Evolutionary conservation across 2,797 vertebrate species (phyloP), one percentile per base, ranked within the genome.

Genomic region (Pseudomugil gertrudae): DNA sequence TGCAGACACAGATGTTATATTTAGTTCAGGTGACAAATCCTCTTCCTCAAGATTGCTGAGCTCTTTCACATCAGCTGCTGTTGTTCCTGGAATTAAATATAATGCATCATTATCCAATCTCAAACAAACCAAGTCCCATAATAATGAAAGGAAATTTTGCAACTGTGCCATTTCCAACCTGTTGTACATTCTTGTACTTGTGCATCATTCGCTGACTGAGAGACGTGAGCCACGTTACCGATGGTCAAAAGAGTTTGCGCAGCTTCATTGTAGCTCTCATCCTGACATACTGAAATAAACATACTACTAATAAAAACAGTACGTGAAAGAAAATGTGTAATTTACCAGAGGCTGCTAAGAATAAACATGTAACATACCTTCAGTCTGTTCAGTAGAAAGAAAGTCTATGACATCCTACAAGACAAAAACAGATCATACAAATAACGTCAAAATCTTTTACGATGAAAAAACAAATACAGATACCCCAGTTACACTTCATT

Each of bases 211-310:
- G 63, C 33, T 8, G 73, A 61, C 54, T 81, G 87, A 48, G 84
- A 60, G 14, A 87, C 83, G 55, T 95, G 92, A 74, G 84, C 78
- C 29, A 93, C 81, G 82, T 93, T 94, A 75, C 96, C 90, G 55
- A 98, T 97, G 70, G 97, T 94, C 84, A 98, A 89, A 71, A 99
- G 93, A 24, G 96, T 95, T 84, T 96, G 94, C 61, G 97, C 97
- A 29, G 97, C 97, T 89, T 98, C 96, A 1, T 95, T 92, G 83
- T 95, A 96, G 90, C 95, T 95, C 69, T 96, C 93, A 0, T 92
- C 80, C 47, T 85, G 88, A 67, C 87, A 87, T 17, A 70, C 91
- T 94, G 50, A 74, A 83, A 70, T 15, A 57, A 36, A 47, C 68
- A 60, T 1, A n/a, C 3, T 43, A 52, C 4, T 10, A 30, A 32